phyloP scores from a whole-genome alignment of 2,888 invertebrate genomes.

The Tachina grossa region DNA sequence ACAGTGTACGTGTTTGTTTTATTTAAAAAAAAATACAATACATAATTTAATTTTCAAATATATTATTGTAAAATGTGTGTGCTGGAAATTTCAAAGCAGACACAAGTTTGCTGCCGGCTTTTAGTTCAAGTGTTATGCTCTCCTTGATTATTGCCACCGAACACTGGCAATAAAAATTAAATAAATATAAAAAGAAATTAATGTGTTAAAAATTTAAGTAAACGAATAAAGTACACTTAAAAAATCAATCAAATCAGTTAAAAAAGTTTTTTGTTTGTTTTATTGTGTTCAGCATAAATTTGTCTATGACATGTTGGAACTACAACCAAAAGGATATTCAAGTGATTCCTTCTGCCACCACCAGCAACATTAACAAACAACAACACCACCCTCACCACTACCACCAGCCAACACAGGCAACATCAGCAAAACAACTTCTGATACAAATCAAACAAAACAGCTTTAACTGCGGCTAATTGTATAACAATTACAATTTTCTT shows the following conservation, averaged over 20 bases:
- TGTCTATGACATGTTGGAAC: constrained; percentile 66
- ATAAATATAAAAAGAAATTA: constrained; percentile 4
- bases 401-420: background rate
- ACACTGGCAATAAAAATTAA: background rate
- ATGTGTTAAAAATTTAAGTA: background rate
- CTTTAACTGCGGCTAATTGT: constrained; percentile 16
- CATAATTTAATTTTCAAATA: constrained; percentile 48
- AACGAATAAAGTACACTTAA: constrained; percentile 6
- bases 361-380: background rate
- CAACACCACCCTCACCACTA: background rate
- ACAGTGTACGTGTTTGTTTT: constrained; percentile 7
- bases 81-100: background rate
- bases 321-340: constrained; percentile 49
- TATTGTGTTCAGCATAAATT: constrained; percentile 54
- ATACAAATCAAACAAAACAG: background rate
- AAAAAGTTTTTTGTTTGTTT: constrained; percentile 27
- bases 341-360: constrained; percentile 28
- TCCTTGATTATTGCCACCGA: background rate
- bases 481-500: constrained; percentile 37
- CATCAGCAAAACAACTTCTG: background rate
- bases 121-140: background rate
- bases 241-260: constrained; percentile 61
- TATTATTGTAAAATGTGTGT: constrained; percentile 8
- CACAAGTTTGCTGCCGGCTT: constrained; percentile 29
- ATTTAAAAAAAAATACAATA: background rate